Evolutionary conservation across 2,113 vertebrate genomes (phyloP).

Genomic region (Orientallactaga bullata): DNA sequence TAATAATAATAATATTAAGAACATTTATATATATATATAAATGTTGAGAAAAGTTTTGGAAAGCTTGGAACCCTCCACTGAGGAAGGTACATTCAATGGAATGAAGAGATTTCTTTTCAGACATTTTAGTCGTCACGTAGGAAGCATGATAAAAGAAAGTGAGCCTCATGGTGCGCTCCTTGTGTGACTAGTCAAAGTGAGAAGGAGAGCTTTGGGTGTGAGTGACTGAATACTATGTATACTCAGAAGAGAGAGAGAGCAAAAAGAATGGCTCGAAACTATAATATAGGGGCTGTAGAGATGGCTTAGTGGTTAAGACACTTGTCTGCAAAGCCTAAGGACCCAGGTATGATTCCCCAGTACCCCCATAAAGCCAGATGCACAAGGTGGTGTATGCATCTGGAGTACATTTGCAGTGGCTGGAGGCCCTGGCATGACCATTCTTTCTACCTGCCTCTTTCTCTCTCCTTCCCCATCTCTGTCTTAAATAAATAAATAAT

Average conservation of each 20-base stretch:
- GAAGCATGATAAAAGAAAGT: background rate
- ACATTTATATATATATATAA: too few relatives aligned
- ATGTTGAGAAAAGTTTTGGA: background rate
- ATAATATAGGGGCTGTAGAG: background rate
- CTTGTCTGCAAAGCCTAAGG: too few relatives aligned
- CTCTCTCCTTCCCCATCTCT: too few relatives aligned
- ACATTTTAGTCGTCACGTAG: background rate
- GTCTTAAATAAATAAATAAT: too few relatives aligned
- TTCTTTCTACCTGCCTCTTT: too few relatives aligned
- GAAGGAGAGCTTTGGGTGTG: background rate
- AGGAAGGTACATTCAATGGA: background rate
- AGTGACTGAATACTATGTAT: background rate
- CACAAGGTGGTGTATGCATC: too few relatives aligned
- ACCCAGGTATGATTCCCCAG: too few relatives aligned
- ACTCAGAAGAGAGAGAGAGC: background rate
- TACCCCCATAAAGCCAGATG: too few relatives aligned
- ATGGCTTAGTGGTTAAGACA: too few relatives aligned
- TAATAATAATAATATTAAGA: background rate
- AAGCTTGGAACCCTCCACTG: background rate
- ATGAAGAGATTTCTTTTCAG: slow-evolving; percentile 2
- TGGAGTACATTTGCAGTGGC: too few relatives aligned
- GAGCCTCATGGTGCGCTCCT: too few relatives aligned
- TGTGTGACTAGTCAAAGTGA: background rate
- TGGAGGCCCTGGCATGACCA: too few relatives aligned
- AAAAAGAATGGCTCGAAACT: slow-evolving; percentile 42